Percentiles rank a stretch among this genome's conserved stretches.
Conservation (phyloP, 1,140 invertebrate genomes). For the Hesperophylax magnus region DNA sequence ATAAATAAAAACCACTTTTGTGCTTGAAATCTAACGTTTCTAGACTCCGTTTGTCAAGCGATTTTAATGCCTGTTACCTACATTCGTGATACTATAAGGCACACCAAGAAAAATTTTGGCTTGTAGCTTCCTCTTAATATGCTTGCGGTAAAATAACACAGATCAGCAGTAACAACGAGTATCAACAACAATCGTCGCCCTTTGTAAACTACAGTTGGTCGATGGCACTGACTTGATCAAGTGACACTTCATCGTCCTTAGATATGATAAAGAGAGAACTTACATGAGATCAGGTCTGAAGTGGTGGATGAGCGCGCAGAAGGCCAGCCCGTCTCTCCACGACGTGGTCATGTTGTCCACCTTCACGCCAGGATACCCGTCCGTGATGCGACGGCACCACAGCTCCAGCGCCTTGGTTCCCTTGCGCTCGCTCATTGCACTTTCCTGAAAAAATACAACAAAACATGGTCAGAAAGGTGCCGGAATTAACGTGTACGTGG, state of each 20-base stretch:
- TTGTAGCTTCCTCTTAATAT: no score
- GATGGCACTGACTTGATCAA: no score
- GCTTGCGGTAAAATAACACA: no score
- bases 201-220: no score
- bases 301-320: constrained; percentile 96
- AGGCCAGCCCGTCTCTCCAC: constrained; percentile 94
- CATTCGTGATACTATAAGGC: no score
- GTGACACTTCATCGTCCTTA: not conserved
- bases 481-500: not conserved
- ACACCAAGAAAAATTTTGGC: no score
- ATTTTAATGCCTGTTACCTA: no score
- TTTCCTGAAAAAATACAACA: constrained; percentile 45
- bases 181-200: no score
- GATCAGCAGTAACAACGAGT: no score
- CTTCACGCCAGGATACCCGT: constrained; percentile 90
- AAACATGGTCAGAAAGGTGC: not conserved
- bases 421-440: constrained; percentile 83
- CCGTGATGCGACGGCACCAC: constrained; percentile 90
- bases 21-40: no score
- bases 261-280: constrained; percentile 69
- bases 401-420: constrained; percentile 89
- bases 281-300: constrained; percentile 96
- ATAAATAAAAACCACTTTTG: no score
- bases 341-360: constrained; percentile 94
- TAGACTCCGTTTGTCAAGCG: no score